Base-by-base conservation (phyloP, 64 coral and sea anemone species). In the Stichodactyla mertensii region DNA sequence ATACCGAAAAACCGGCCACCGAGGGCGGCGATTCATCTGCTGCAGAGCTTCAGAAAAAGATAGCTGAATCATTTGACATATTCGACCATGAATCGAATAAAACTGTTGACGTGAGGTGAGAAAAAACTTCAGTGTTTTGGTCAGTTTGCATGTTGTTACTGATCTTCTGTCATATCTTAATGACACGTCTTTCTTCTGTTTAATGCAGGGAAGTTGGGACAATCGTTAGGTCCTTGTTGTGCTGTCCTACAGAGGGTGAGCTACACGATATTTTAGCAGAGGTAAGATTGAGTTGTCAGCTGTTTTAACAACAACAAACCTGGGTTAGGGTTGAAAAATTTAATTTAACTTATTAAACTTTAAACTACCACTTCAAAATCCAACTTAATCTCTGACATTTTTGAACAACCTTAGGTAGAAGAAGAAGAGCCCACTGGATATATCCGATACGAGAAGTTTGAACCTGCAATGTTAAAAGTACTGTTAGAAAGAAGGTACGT, bases 41-140 rank as follows among this genome's bases (percentile, higher is more conserved):
- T 83, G 90, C 97, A 53, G 91, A 94, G 52, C 62, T 99, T 51
- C 97, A 95, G 57, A 99, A 99, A 77, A 92, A 79, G 57, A 99
- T 99, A 86, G 80, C 93, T 77, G 93, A 94, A 80, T 88, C 97
- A 77, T 99, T 99, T 88, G 97, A 99, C 85, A 99, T 95, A 86
- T 99, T 99, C 87, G 97, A 99, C 83, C 97, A 99, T 26, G 97
- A 99, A 95, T 90, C 97, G 66, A 99, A 99, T 82, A 99, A 99
- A 89, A 99, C 97, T 87, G 97, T 99, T n/a, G 97, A 99, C 64
- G 90, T 99, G 51, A 92, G 97, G 97, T 99, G 27, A 62, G 77
- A 74, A 74, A 74, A 36, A 1, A 74, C 0, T 18, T 9, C 10
- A 54, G 70, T 67, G 52, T 84, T 13, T 55, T 83, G 6, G 5